A percentile compares a stretch with the other conserved stretches of the same genome.
phyloP scores from a whole-genome alignment of 2,888 invertebrate genomes.

The Drosophila peninsularis region DNA sequence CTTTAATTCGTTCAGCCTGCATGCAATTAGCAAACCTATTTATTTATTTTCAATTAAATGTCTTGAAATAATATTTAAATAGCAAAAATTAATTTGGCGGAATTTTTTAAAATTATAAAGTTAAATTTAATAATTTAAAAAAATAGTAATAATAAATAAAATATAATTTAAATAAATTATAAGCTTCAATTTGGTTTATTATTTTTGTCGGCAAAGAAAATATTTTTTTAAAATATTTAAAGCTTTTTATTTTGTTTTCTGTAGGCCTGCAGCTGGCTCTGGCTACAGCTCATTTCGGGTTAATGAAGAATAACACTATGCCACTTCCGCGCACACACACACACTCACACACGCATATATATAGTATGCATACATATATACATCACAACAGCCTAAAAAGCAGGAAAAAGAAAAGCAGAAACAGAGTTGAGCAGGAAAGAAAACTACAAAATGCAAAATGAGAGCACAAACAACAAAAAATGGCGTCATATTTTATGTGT shows the following conservation, averaged over 20 bases:
- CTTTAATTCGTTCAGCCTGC: background rate
- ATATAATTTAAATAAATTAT: no score
- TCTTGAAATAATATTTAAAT: background rate
- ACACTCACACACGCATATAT: slow-evolving; percentile 15
- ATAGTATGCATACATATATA: background rate
- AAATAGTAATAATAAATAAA: background rate
- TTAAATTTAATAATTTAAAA: background rate
- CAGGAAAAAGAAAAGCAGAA: background rate
- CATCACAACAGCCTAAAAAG: slow-evolving; percentile 20
- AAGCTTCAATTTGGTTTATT: background rate
- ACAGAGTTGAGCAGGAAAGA: slow-evolving; percentile 32
- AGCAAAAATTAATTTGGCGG: no score
- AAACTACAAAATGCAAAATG: slow-evolving; percentile 43
- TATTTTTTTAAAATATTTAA: background rate
- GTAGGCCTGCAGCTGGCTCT: slow-evolving; percentile 25
- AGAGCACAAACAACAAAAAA: slow-evolving; percentile 47
- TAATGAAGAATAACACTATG: slow-evolving; percentile 41
- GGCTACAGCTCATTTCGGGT: slow-evolving; percentile 38
- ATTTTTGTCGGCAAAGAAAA: no score
- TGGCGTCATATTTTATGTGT: slow-evolving; percentile 43
- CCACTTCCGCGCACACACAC: slow-evolving; percentile 23
- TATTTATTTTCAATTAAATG: background rate
- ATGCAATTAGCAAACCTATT: background rate
- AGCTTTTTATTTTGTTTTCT: slow-evolving; percentile 12
- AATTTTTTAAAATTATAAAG: no score